These are phyloP conservation scores for Brachionus manjavacas DNA, from an alignment of 1,140 invertebrate species.

Conservation along the genomic window DNA sequence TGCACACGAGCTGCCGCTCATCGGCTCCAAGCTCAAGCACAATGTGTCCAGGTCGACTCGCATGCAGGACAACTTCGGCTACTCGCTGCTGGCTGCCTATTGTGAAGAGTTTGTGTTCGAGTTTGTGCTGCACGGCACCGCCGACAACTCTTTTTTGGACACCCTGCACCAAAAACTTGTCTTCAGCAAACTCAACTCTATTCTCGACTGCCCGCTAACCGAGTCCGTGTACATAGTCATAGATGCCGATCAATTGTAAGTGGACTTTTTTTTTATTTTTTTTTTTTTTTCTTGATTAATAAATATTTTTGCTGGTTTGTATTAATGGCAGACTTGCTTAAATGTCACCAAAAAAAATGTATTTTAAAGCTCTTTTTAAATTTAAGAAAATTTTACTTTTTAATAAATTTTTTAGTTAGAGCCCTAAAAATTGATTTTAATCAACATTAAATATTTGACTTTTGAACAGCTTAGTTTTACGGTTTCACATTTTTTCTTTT, in stretches of 20 bases:
- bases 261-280: too few species aligned
- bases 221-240: conserved; percentile 35
- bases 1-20: not conserved
- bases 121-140: conserved; percentile 32
- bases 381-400: too few species aligned
- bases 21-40: not conserved
- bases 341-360: too few species aligned
- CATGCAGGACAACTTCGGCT: conserved; percentile 21
- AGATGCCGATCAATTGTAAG: conserved; percentile 37
- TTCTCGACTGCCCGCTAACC: conserved; percentile 3
- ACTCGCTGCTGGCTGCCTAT: conserved; percentile 20
- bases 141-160: not conserved
- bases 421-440: too few species aligned
- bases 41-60: not conserved
- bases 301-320: too few species aligned
- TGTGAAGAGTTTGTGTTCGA: conserved; percentile 35
- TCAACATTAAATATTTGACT: too few species aligned
- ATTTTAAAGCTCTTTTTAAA: too few species aligned
- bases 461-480: too few species aligned
- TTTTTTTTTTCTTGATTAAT: too few species aligned
- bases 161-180: not conserved
- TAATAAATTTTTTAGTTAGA: too few species aligned
- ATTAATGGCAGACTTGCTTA: too few species aligned
- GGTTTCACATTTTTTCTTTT: too few species aligned
- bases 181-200: conserved; percentile 19